These are phyloP conservation scores for Anas platyrhynchos DNA, from an alignment of 2,113 vertebrate genomes.

Conservation along the genomic window DNA sequence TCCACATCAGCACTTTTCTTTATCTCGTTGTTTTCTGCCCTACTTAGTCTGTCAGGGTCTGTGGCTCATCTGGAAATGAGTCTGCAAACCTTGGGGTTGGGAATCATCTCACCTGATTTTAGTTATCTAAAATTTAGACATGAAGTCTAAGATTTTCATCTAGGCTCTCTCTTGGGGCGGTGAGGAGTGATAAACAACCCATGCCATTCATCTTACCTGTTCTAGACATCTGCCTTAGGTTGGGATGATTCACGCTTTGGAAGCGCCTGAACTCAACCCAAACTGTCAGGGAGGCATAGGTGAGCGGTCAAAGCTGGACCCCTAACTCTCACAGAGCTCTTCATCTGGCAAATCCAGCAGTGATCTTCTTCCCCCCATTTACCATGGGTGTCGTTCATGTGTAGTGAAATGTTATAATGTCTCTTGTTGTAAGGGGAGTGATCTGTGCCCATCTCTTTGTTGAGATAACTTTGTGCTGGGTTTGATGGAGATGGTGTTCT, in stretches of 20 bases:
- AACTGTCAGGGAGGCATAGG: not conserved
- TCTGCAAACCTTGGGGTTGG: constrained; percentile 49
- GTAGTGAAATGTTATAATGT: not conserved
- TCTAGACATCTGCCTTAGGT: constrained; percentile 34
- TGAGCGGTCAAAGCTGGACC: not conserved
- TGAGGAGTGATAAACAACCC: constrained; percentile 61
- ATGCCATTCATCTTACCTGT: constrained; percentile 39
- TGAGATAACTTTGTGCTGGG: not conserved
- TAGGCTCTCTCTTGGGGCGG: not conserved
- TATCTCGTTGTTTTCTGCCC: constrained; percentile 57
- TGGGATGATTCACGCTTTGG: constrained; percentile 47
- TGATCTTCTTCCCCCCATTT: not conserved
- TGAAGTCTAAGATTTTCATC: constrained; percentile 61
- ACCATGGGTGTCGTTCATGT: not conserved
- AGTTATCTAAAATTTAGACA: constrained; percentile 36
- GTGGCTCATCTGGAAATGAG: constrained; percentile 20
- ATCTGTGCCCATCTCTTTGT: not conserved
- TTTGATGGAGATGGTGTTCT: not conserved
- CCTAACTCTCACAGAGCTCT: not conserved
- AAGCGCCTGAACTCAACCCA: not conserved
- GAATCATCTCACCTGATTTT: constrained; percentile 25
- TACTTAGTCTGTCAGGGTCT: constrained; percentile 47
- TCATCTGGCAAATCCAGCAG: not conserved
- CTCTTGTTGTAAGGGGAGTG: not conserved
- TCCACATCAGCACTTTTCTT: constrained; percentile 58